A percentile compares a stretch with the other conserved stretches of the same genome.
Evolutionary conservation across 2,888 invertebrate species (phyloP).

Genomic region (Pilophorus perplexus): DNA sequence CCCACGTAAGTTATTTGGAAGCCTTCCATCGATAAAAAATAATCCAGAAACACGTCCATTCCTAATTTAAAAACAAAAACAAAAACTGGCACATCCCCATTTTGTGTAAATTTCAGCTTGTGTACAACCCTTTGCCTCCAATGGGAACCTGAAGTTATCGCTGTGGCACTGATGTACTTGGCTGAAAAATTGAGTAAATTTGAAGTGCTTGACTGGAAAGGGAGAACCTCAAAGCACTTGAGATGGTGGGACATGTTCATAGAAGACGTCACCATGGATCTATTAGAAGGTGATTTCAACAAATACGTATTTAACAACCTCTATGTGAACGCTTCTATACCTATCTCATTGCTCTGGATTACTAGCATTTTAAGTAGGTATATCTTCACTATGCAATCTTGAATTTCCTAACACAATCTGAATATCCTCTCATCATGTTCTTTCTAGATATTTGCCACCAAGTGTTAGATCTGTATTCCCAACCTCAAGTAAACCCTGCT

Average conservation of each 20-base stretch:
- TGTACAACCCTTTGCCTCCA: constrained; percentile 95
- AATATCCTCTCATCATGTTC: not conserved
- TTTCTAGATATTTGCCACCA: constrained; percentile 87
- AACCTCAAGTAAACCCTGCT: constrained; percentile 54
- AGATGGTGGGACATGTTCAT: constrained; percentile 99
- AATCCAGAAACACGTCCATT: too few relatives aligned
- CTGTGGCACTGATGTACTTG: constrained; percentile 94
- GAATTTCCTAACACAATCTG: too few relatives aligned
- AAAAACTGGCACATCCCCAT: too few relatives aligned
- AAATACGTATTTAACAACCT: too few relatives aligned
- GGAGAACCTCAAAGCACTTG: constrained; percentile 69
- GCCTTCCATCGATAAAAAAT: too few relatives aligned
- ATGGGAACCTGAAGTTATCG: constrained; percentile 99
- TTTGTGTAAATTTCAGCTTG: constrained; percentile 65
- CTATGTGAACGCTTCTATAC: too few relatives aligned
- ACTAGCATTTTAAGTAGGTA: not conserved
- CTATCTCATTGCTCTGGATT: too few relatives aligned
- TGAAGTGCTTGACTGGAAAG: constrained; percentile 90
- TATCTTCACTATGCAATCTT: too few relatives aligned
- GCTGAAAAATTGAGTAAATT: constrained; percentile 95
- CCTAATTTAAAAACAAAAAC: too few relatives aligned
- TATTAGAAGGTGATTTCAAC: constrained; percentile 68
- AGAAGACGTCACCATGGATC: constrained; percentile 88
- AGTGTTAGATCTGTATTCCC: constrained; percentile 86
- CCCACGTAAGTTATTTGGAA: too few relatives aligned